A percentile compares a stretch with the other conserved stretches of the same genome.
Conservation (phyloP, 2,113 vertebrate species). For the Gymnarchus niloticus region DNA sequence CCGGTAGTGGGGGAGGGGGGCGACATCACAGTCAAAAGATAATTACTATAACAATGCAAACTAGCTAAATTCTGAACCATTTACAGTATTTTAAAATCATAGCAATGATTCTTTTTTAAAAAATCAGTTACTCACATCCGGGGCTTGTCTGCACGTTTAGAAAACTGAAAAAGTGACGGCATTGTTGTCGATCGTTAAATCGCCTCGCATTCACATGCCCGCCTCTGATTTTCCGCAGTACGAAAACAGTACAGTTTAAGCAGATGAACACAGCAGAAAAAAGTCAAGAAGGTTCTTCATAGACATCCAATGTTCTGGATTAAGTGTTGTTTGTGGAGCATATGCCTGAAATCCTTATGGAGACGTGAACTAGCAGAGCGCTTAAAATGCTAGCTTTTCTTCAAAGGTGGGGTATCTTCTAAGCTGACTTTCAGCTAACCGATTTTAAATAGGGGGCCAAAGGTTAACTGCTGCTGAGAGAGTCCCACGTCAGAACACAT, state of each 20-base stretch:
- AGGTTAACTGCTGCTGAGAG: conserved; percentile 33
- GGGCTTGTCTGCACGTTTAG: background rate
- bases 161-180: background rate
- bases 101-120: too few relatives aligned
- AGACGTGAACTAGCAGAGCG: background rate
- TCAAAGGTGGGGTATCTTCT: background rate
- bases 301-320: background rate
- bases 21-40: too few relatives aligned
- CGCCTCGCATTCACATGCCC: background rate
- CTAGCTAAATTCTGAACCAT: too few relatives aligned
- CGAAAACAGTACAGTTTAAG: background rate
- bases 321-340: background rate
- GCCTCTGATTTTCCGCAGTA: background rate
- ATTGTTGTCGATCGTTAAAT: background rate
- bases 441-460: conserved; percentile 32
- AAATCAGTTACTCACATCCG: too few relatives aligned
- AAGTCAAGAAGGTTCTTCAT: too few relatives aligned
- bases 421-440: conserved; percentile 25
- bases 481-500: conserved; percentile 20
- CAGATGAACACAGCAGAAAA: too few relatives aligned
- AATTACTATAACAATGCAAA: background rate
- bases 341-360: background rate
- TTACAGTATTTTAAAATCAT: too few relatives aligned
- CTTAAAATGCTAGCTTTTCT: background rate
- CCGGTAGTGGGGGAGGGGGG: too few relatives aligned